phyloP scores from a whole-genome alignment of 2,113 vertebrate species.

The Lycaon pictus region DNA sequence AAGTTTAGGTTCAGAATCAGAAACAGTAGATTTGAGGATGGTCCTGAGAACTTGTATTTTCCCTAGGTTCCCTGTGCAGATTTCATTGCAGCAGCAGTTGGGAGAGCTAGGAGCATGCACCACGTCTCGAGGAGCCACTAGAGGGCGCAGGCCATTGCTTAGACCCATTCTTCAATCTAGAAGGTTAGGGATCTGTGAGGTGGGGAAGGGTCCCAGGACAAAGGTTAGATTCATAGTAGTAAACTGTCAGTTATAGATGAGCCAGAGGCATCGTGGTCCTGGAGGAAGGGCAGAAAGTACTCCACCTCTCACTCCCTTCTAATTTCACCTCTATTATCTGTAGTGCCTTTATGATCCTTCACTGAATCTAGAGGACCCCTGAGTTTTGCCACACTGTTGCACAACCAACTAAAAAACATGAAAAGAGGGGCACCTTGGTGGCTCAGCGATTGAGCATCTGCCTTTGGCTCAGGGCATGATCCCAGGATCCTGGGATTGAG shows the following conservation, averaged over 20 bases:
- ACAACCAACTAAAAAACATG: not conserved
- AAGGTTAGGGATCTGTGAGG: not conserved
- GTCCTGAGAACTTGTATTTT: not conserved
- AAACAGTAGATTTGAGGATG: not conserved
- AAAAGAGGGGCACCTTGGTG: not conserved
- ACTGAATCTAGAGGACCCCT: not conserved
- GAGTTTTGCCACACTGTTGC: not conserved
- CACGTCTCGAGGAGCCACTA: constrained; percentile 48
- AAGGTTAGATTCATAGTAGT: not conserved
- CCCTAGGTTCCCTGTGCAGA: not conserved
- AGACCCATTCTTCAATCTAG: not conserved
- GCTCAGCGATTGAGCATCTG: too few species aligned
- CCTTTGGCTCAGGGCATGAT: too few species aligned
- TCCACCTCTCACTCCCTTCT: not conserved
- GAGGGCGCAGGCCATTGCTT: constrained; percentile 54
- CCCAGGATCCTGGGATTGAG: too few species aligned
- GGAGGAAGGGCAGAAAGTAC: not conserved
- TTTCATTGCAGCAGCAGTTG: not conserved
- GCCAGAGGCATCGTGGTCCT: not conserved
- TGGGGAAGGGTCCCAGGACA: not conserved
- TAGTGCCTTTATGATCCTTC: not conserved
- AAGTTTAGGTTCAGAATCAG: not conserved
- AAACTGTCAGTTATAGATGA: not conserved
- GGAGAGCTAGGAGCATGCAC: accelerated
- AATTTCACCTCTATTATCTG: not conserved